These are phyloP conservation scores for Catharus ustulatus DNA, from an alignment of 2,797 vertebrate species.

Conservation along the genomic window DNA sequence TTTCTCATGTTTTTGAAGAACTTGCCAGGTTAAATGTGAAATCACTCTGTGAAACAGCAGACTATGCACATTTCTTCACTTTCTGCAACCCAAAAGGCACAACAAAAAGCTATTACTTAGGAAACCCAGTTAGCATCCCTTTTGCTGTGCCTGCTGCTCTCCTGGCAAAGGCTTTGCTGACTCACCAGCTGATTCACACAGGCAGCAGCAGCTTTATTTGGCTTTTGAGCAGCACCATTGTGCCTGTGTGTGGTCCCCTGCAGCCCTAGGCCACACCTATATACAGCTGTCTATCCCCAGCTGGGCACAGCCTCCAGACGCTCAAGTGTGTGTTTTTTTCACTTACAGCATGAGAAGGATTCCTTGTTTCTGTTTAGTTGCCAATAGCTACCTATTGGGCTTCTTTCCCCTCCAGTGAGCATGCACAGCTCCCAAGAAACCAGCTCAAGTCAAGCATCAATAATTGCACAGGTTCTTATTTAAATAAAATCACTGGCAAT, in stretches of 20 bases:
- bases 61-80: neutral
- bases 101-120: neutral
- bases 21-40: neutral
- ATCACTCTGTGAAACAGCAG: neutral
- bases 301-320: neutral
- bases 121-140: neutral
- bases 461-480: neutral
- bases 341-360: neutral
- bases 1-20: neutral
- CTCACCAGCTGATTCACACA: constrained; percentile 63
- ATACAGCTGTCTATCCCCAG: neutral
- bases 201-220: constrained; percentile 64
- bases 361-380: neutral
- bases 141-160: constrained; percentile 62
- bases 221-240: constrained; percentile 52
- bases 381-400: neutral
- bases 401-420: neutral
- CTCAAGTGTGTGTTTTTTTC: neutral
- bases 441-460: neutral
- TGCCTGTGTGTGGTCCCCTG: neutral
- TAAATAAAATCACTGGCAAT: neutral
- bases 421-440: neutral
- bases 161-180: constrained; percentile 56
- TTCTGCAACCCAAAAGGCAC: neutral
- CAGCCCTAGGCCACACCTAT: neutral